These are phyloP conservation scores for Vombatus ursinus DNA, from an alignment of 2,113 vertebrate species.

Conservation along the genomic window DNA sequence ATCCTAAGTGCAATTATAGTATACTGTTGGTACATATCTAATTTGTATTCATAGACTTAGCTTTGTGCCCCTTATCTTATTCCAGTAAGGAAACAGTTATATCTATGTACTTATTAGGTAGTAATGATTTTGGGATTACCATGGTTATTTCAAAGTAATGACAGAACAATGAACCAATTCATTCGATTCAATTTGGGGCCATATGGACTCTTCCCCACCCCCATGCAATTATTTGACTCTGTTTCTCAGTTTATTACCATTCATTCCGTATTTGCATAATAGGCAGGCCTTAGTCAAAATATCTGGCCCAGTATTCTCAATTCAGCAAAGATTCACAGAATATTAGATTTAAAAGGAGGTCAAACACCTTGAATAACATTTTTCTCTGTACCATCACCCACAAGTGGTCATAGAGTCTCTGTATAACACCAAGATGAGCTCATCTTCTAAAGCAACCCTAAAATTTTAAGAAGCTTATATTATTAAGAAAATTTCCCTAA, in stretches of 20 bases:
- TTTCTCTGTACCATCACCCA: not conserved
- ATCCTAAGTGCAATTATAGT: not conserved
- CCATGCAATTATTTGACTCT: constrained; percentile 70
- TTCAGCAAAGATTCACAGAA: not conserved
- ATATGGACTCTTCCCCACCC: constrained; percentile 34
- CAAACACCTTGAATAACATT: not conserved
- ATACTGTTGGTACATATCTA: not conserved
- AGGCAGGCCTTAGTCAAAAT: not conserved
- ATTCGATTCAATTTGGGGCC: constrained; percentile 35
- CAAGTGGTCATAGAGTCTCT: not conserved
- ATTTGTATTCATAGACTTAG: not conserved
- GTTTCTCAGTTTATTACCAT: constrained; percentile 56
- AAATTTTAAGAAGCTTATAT: too few species aligned
- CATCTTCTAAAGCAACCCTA: not conserved
- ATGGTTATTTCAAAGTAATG: constrained; percentile 58
- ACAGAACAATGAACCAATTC: not conserved
- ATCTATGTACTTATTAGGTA: not conserved
- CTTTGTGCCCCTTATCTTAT: not conserved
- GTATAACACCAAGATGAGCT: not conserved
- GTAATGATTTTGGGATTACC: not conserved
- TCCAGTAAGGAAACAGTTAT: not conserved
- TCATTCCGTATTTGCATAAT: not conserved
- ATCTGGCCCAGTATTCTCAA: not conserved
- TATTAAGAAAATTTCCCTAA: too few species aligned
- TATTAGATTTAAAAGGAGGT: too few species aligned